Evolutionary conservation across 1,140 invertebrate species (phyloP).

Genomic region (Akabosia matsudoensis): DNA sequence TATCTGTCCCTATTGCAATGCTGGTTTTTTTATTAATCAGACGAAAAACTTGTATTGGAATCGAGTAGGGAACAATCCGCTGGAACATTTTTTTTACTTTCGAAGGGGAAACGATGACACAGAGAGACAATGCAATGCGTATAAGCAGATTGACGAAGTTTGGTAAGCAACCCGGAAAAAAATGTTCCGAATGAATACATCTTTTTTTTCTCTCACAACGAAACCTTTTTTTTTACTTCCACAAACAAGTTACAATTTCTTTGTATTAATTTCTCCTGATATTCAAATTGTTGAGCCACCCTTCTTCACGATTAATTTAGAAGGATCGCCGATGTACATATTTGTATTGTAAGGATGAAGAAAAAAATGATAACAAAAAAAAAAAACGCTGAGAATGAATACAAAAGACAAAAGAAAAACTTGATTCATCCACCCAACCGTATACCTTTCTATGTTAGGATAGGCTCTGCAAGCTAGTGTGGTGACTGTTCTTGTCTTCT

Average conservation of each 20-base stretch:
- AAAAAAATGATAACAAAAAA: background rate
- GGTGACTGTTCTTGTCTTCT: background rate
- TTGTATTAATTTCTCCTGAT: background rate
- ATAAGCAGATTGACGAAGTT: background rate
- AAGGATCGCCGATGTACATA: too few relatives aligned
- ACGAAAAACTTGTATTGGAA: background rate
- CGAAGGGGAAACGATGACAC: background rate
- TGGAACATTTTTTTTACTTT: too few relatives aligned
- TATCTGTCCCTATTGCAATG: background rate
- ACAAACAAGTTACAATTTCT: background rate
- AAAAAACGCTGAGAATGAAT: background rate
- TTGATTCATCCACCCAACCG: background rate
- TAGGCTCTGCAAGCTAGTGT: background rate
- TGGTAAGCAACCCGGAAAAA: background rate
- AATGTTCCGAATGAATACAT: slow-evolving; percentile 4
- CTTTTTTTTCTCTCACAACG: background rate
- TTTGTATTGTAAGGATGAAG: background rate
- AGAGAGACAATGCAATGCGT: background rate
- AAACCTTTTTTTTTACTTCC: background rate
- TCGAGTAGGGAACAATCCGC: background rate
- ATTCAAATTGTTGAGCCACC: background rate
- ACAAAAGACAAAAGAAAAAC: background rate
- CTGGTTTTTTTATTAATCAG: background rate
- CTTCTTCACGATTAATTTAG: background rate
- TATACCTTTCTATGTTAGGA: background rate